These are phyloP conservation scores for Sporophila hypoxantha DNA, from an alignment of 2,113 vertebrate genomes.

Conservation along the genomic window DNA sequence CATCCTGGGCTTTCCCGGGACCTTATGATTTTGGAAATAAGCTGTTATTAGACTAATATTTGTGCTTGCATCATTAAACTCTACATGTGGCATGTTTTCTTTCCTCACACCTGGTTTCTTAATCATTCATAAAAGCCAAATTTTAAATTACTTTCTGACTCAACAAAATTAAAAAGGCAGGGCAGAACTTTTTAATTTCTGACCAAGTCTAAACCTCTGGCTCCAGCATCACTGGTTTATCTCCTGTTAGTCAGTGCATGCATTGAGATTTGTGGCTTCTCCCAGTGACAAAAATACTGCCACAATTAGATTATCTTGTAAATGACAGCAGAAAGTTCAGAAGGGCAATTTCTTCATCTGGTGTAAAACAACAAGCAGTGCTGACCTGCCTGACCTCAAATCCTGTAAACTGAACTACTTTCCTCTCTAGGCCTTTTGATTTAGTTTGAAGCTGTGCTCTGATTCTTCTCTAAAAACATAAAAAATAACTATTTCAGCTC, in stretches of 20 bases:
- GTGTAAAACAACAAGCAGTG: neutral
- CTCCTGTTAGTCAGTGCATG: neutral
- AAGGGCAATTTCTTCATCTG: neutral
- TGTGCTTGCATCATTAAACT: neutral
- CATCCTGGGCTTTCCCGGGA: neutral
- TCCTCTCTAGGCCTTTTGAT: neutral
- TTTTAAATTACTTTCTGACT: neutral
- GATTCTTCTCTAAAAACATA: neutral
- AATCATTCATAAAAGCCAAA: neutral
- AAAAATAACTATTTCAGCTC: neutral
- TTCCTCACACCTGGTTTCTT: neutral
- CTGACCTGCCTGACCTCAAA: neutral
- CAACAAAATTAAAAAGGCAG: neutral
- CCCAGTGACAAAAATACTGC: neutral
- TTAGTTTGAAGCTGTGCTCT: neutral
- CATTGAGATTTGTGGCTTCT: neutral
- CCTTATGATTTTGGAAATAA: neutral
- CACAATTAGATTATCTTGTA: neutral
- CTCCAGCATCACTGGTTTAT: neutral
- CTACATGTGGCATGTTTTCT: neutral
- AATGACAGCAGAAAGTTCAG: neutral
- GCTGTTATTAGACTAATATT: neutral
- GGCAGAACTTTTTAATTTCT: neutral
- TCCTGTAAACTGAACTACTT: neutral
- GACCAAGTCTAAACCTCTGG: neutral